A percentile compares a stretch with the other conserved stretches of the same genome.
phyloP scores from a whole-genome alignment of 2,888 invertebrate species.

The Diadegma fenestrale region DNA sequence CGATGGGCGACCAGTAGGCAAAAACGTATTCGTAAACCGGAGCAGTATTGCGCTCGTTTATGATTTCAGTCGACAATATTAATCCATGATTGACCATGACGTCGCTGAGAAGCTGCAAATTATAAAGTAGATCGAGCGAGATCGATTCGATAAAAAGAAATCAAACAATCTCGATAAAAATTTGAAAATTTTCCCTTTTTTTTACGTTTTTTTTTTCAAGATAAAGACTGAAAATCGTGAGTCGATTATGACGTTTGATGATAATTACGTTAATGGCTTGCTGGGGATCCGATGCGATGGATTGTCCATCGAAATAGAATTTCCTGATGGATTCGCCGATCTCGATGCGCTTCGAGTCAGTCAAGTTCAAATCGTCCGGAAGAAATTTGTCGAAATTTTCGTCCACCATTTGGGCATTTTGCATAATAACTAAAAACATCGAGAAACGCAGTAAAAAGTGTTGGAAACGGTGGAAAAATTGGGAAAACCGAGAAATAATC shows the following conservation, averaged over 20 bases:
- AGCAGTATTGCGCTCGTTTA: slow-evolving; percentile 74
- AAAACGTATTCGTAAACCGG: slow-evolving; percentile 80
- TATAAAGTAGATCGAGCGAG: neutral
- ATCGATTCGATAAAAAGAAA: neutral
- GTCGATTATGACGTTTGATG: slow-evolving; percentile 4
- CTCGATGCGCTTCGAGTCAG: slow-evolving; percentile 73
- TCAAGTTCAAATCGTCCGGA: slow-evolving; percentile 79
- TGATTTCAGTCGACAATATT: slow-evolving; percentile 74
- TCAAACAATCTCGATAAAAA: slow-evolving; percentile 12
- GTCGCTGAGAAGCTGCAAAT: slow-evolving; percentile 77
- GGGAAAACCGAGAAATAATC: neutral
- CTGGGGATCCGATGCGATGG: slow-evolving; percentile 72
- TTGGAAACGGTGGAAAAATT: neutral
- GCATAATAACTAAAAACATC: slow-evolving; percentile 70
- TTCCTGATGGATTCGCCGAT: slow-evolving; percentile 74
- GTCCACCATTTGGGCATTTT: slow-evolving; percentile 75
- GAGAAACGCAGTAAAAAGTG: neutral
- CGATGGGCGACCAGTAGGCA: slow-evolving; percentile 75
- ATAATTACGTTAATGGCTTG: slow-evolving; percentile 67
- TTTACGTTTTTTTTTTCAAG: too few relatives aligned
- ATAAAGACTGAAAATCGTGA: neutral
- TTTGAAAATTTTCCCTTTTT: too few relatives aligned
- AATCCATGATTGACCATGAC: slow-evolving; percentile 71
- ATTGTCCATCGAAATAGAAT: slow-evolving; percentile 79
- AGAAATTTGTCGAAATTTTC: slow-evolving; percentile 79